Base-by-base conservation (phyloP, 2,113 vertebrate genomes). In the Emydocephalus ijimae region DNA sequence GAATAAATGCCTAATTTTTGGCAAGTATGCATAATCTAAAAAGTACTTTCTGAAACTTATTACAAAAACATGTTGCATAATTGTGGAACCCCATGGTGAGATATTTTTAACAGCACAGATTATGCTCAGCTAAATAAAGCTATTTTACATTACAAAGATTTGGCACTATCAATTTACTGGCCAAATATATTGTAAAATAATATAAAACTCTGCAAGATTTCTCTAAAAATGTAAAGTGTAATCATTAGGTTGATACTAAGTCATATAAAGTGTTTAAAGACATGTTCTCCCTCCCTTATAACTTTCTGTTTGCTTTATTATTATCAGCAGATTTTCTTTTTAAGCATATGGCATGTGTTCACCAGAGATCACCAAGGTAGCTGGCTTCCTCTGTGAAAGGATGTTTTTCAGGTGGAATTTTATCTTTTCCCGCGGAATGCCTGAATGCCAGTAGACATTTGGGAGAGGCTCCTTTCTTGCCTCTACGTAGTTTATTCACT, bases 1-100 rank as follows among this genome's bases (percentile, higher is more conserved):
- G 52, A 20, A 5, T 54, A 93, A 4, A 23, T 93, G 3, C n/a
- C 61, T 94, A 59, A 89, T 2, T 93, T 92, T 11, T 90, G 39
- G 54, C 61, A 92, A 15, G 10, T 91, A 2, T 2, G n/a, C 18
- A 43, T 54, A 54, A 12, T 85, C 50, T 50, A 52, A 29, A 90
- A 90, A 81, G 48, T 39, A 90, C 50, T 55, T 55, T 14, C 61
- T 90, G 14, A 90, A 81, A 90, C 8, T 20, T 52, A 45, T 90
- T 48, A 52, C 64, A 8, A 55, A 90, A 90, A 69, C 23, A 15
- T 26, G 5, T 61, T 64, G 57, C 59, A 50, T n/a, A 69, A 90
- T 69, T 69, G 7, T 61, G 61, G 59, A 15, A 50, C 26, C 61
- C 15, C 45, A 50, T 21, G 34, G 26, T 90, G 89, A 90, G 15